phyloP scores from a whole-genome alignment of 2,888 invertebrate genomes.

The Ophion slaviceki region DNA sequence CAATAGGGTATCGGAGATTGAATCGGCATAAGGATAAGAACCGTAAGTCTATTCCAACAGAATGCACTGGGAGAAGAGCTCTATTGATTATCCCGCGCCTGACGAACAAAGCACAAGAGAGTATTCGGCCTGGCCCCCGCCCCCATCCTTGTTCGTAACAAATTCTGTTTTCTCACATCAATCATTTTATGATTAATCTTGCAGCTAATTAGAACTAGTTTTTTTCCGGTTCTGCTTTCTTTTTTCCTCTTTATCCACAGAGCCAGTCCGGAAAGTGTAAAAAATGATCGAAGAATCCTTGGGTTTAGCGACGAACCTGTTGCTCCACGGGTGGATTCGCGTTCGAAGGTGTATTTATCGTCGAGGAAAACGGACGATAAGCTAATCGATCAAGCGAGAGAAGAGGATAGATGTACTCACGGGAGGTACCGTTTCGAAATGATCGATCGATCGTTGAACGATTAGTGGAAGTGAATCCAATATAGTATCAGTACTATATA shows the following conservation, averaged over 20 bases:
- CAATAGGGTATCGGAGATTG: constrained; percentile 19
- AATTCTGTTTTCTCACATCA: constrained; percentile 1
- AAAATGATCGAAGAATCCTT: constrained; percentile 7
- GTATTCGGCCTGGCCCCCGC: neutral
- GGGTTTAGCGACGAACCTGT: constrained; percentile 44
- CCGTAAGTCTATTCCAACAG: neutral
- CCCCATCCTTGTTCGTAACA: neutral
- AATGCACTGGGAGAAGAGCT: neutral
- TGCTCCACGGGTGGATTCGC: constrained; percentile 18
- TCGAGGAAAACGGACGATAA: neutral
- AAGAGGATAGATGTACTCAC: neutral
- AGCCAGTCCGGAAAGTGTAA: neutral
- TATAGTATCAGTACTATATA: neutral
- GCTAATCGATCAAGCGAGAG: neutral
- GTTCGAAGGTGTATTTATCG: neutral
- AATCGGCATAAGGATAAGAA: constrained; percentile 7
- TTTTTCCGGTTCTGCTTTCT: constrained; percentile 12
- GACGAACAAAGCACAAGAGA: neutral
- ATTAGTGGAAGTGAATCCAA: neutral
- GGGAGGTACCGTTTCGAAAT: neutral
- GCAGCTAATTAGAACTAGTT: constrained; percentile 17
- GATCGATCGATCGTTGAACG: neutral
- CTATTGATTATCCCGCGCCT: constrained; percentile 25
- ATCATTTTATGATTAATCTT: constrained; percentile 44
- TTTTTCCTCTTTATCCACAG: neutral